Evolutionary conservation across 2,113 vertebrate species (phyloP).

Genomic region (Microtus ochrogaster): DNA sequence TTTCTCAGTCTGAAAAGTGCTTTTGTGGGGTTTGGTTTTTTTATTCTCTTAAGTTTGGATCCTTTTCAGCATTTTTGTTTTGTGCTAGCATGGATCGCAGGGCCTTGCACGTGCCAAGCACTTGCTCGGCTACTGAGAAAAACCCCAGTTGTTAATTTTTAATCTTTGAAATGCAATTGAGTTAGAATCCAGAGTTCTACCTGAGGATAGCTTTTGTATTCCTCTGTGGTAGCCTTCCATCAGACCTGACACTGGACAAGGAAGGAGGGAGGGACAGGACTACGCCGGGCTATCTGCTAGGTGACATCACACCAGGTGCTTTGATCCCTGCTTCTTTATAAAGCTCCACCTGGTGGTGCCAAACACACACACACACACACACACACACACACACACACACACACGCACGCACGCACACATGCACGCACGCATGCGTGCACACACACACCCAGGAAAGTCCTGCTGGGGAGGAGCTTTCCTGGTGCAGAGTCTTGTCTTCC

Average conservation of each 20-base stretch:
- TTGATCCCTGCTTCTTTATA: fast-evolving
- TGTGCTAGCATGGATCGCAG: neutral
- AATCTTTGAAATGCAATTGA: neutral
- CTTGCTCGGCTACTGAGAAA: too few species aligned
- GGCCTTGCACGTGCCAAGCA: neutral
- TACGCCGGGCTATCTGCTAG: neutral
- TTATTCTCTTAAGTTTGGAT: neutral
- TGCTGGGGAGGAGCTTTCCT: neutral
- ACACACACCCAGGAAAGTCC: neutral
- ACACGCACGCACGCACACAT: too few species aligned
- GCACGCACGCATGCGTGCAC: too few species aligned
- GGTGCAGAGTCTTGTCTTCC: neutral
- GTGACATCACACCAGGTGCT: neutral
- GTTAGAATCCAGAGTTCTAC: neutral
- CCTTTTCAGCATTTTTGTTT: neutral
- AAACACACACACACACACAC: too few species aligned
- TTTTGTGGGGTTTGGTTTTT: neutral
- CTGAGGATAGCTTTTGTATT: neutral
- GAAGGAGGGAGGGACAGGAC: neutral
- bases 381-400: too few species aligned
- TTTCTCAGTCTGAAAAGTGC: slow-evolving; percentile 11
- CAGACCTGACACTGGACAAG: neutral
- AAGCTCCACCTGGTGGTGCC: neutral
- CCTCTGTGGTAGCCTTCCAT: neutral
- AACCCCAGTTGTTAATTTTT: neutral